phyloP scores from a whole-genome alignment of 2,797 vertebrate genomes.

The Neopelma chrysocephalum region DNA sequence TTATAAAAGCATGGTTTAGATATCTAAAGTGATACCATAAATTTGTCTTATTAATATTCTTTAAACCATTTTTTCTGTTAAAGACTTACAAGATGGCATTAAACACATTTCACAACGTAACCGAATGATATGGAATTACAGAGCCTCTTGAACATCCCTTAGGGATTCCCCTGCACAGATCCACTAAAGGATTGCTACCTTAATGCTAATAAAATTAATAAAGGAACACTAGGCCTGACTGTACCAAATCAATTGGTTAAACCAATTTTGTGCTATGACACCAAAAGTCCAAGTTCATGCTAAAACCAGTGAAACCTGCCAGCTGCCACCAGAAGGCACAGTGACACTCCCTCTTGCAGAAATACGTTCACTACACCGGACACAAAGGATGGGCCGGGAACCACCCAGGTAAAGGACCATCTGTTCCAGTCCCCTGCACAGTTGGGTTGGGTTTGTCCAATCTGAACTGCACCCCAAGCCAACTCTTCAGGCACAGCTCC shows the following conservation, averaged over 20 bases:
- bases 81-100: not conserved
- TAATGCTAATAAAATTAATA: not conserved
- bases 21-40: not conserved
- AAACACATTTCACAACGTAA: not conserved
- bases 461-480: not conserved
- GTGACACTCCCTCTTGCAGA: not conserved
- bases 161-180: not conserved
- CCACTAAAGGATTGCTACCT: not conserved
- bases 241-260: not conserved
- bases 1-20: not conserved
- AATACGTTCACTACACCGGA: rapidly evolving
- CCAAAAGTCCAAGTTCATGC: not conserved
- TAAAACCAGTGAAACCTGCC: not conserved
- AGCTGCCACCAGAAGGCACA: not conserved
- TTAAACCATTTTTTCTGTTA: not conserved
- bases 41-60: not conserved
- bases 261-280: not conserved
- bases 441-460: not conserved
- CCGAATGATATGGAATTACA: rapidly evolving
- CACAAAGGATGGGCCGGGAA: not conserved
- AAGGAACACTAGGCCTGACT: not conserved
- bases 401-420: not conserved
- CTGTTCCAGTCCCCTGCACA: not conserved
- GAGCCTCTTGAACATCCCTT: not conserved
- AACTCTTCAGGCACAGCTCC: not conserved